Conservation (phyloP, 2,888 invertebrate species). For the Lutraria lutraria region DNA sequence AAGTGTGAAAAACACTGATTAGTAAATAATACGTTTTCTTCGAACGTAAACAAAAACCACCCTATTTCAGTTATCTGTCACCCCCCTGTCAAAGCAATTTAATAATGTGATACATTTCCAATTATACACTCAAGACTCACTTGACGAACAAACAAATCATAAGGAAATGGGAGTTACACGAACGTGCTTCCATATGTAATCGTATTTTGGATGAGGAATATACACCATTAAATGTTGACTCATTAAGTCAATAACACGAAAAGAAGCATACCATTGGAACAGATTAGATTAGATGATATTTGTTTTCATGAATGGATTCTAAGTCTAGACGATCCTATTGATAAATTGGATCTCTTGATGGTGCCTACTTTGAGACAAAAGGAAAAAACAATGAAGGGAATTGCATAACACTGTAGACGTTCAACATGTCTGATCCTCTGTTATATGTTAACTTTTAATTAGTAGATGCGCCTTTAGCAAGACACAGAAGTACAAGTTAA, state of each 20-base stretch:
- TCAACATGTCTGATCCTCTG: no score
- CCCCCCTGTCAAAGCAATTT: not conserved
- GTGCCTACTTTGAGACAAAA: not conserved
- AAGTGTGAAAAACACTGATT: no score
- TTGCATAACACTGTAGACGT: no score
- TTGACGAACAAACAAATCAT: not conserved
- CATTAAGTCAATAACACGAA: not conserved
- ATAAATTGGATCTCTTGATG: not conserved
- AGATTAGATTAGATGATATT: not conserved
- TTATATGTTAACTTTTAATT: no score
- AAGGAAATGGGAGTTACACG: not conserved
- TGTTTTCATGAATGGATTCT: not conserved
- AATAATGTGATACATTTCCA: not conserved
- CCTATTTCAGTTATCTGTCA: not conserved
- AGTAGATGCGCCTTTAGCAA: no score
- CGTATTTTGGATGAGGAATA: not conserved
- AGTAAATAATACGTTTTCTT: no score
- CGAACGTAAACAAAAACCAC: no score
- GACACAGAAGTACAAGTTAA: no score
- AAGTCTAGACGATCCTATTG: not conserved
- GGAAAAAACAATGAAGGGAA: not conserved
- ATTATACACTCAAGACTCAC: not conserved
- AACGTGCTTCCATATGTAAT: not conserved
- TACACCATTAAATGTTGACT: not conserved
- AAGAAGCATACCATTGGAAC: not conserved